Conservation (phyloP, 2,888 invertebrate species). For the Drosophila parthenogenetica region DNA sequence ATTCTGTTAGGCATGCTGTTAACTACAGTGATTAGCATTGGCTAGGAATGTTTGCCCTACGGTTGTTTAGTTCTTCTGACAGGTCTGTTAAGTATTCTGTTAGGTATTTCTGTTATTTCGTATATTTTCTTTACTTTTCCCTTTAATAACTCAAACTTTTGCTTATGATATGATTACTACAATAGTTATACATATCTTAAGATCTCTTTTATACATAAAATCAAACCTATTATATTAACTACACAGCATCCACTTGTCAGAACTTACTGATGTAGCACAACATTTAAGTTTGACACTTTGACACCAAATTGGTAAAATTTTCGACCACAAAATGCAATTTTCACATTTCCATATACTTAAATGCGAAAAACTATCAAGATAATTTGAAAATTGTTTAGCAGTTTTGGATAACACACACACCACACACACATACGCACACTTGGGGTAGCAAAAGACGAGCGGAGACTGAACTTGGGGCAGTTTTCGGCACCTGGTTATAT, state of each 20-base stretch:
- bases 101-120: too few species aligned
- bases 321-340: slow-evolving; percentile 33
- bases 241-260: background rate
- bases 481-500: slow-evolving; percentile 63
- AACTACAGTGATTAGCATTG: background rate
- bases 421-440: slow-evolving; percentile 4
- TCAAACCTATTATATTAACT: background rate
- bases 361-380: slow-evolving; percentile 48
- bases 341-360: slow-evolving; percentile 20
- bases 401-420: slow-evolving; percentile 26
- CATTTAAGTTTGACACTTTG: slow-evolving; percentile 18
- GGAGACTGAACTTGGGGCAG: slow-evolving; percentile 39
- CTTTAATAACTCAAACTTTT: too few species aligned
- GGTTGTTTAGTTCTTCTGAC: too few species aligned
- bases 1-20: background rate
- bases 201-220: background rate
- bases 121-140: too few species aligned
- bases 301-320: slow-evolving; percentile 37
- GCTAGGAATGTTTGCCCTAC: too few species aligned
- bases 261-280: background rate
- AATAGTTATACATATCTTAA: background rate
- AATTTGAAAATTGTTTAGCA: slow-evolving; percentile 58
- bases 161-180: background rate
- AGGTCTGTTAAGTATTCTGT: too few species aligned
- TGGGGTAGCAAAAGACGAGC: background rate